Evolutionary conservation across 2,113 vertebrate species (phyloP), one percentile per base, ranked within the genome.

Genomic region (Rhodinocichla rosea): DNA sequence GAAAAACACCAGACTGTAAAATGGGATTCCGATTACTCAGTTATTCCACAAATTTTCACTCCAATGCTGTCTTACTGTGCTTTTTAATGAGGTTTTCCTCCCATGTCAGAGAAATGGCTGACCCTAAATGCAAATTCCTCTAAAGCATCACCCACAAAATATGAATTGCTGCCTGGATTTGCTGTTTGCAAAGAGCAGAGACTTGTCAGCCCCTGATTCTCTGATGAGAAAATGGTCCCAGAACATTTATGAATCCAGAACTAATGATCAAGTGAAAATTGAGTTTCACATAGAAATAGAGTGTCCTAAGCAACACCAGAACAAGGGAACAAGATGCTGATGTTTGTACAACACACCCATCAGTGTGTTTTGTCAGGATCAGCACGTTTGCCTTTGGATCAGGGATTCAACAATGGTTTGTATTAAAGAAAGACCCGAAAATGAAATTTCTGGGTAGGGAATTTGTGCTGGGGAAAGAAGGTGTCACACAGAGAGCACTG

Each of bases 381-480:
- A 45, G 63, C 13, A 44, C 2, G 3, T 55, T 17, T 11, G 27
- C 59, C 55, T 12, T 50, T 7, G 21, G 32, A 73, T 45, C 70
- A 62, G 45, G 1, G 21, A 49, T 19, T 39, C 32, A 23, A 2
- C n/a, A 17, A 12, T 0, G 5, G 30, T 5, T 79, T 6, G 3
- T 7, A 16, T 33, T 15, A 55, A 39, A 74, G 28, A 8, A 44
- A 89, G n/a, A 60, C 16, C 10, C 1, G 1, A 50, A 69, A 83
- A 63, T 40, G 13, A 1, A 40, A 86, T 65, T 8, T 42, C 18
- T 52, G 49, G 13, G 42, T 12, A 33, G 3, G 19, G 60, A 49
- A 50, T 40, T 42, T 39, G 80, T 40, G 69, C 49, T n/a, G 47
- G 63, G 35, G 59, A 73, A 57, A 60, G 79, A 40, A 57, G 35